Evolutionary conservation across 2,888 invertebrate species (phyloP), one percentile per base, ranked within the genome.

Genomic region (Trichopria drosophilae): DNA sequence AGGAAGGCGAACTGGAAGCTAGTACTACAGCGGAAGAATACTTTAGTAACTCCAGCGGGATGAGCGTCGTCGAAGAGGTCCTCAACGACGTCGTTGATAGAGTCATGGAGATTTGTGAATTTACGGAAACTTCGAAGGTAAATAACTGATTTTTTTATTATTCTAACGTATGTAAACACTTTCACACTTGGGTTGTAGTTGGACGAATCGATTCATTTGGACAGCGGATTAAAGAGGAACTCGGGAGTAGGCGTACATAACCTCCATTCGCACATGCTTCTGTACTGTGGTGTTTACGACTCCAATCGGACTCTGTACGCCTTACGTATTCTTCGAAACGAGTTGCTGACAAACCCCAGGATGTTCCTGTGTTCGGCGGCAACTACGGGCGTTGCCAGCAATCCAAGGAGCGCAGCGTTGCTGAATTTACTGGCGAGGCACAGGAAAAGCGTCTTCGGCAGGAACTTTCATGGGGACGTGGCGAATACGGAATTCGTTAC

Each of bases 281-380:
- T 93, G 3, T 93, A 93, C 68, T 84, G 85, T 61, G 87, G 87
- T 56, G 84, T 87, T 13, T 90, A 88, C 64, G 91, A 92, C 71
- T 85, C 86, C 0, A 81, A 83, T 49, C 82, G 87, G 63, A 84
- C 84, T 3, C 76, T 89, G 0, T 90, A 90, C 67, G 86, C 88
- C 6, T 77, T 92, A 56, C 82, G 84, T 52, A 86, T 87, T 0
- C 73, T 91, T n/a, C 82, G 85, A 53, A 86, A 85, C 63, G 84
- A 89, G 56, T 79, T 91, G 6, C 67, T 80, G 32, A 81, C 85
- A 15, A 87, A 88, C 67, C 85, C 88, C 0, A 80, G 87, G 51
- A 81, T 87, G 55, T 86, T 88, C 63, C 80, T 90, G 5, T 87
- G 86, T 57, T 83, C 87, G 24, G 81, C 88, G 20, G 86, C 90